These are phyloP conservation scores for Drosophila lini DNA, from an alignment of 1,140 invertebrate genomes.

Conservation along the genomic window DNA sequence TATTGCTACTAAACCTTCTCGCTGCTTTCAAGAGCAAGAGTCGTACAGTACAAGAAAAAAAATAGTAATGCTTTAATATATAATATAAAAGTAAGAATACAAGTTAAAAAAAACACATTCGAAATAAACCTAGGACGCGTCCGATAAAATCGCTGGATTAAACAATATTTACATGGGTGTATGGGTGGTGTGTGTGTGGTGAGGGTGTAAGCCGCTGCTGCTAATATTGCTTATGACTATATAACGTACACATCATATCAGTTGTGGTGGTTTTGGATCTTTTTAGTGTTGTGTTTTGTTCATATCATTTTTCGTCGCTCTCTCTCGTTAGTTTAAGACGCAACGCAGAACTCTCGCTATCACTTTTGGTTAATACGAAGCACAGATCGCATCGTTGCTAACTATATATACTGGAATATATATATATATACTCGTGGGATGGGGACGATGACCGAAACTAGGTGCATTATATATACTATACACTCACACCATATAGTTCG, in stretches of 20 bases:
- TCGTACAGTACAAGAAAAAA: slow-evolving; percentile 26
- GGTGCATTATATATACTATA: slow-evolving; percentile 48
- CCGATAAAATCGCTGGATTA: slow-evolving; percentile 71
- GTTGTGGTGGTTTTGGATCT: slow-evolving; percentile 70
- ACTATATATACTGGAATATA: slow-evolving; percentile 30
- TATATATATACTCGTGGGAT: slow-evolving; percentile 23
- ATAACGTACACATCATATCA: slow-evolving; percentile 79
- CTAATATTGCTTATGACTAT: slow-evolving; percentile 82
- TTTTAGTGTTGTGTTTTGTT: slow-evolving; percentile 26
- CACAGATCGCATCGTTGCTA: slow-evolving; percentile 12
- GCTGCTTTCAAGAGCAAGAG: slow-evolving; percentile 17
- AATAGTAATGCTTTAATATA: slow-evolving; percentile 10
- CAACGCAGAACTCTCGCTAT: slow-evolving; percentile 62
- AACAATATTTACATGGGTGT: slow-evolving; percentile 69
- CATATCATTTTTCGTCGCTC: slow-evolving; percentile 6
- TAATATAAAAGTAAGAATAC: slow-evolving; percentile 40
- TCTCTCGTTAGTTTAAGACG: slow-evolving; percentile 54
- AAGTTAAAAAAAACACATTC: slow-evolving; percentile 46
- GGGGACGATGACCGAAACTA: slow-evolving; percentile 30
- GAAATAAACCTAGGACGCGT: slow-evolving; percentile 58
- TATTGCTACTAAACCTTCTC: slow-evolving; percentile 28
- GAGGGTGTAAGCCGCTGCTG: slow-evolving; percentile 52
- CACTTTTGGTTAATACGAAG: slow-evolving; percentile 68
- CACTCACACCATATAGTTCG: slow-evolving; percentile 29
- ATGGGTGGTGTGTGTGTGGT: slow-evolving; percentile 30